Evolutionary conservation across 2,113 vertebrate species (phyloP).

Genomic region (Prionailurus viverrinus): DNA sequence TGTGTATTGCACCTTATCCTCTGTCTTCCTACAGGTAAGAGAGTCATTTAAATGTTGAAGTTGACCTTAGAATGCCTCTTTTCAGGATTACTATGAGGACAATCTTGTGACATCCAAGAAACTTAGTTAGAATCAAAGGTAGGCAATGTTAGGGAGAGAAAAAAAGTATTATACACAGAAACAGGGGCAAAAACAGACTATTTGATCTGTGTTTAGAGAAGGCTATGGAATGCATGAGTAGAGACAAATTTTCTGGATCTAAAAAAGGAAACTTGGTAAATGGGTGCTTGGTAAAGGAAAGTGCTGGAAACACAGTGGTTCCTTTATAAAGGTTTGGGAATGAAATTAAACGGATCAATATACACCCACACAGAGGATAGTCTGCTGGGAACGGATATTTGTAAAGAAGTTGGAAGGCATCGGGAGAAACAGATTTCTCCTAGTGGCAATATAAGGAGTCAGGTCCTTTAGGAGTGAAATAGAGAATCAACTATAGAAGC

Average conservation of each 20-base stretch:
- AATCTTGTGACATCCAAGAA: not conserved
- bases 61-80: not conserved
- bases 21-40: not conserved
- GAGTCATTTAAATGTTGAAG: not conserved
- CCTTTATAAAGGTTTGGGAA: not conserved
- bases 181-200: not conserved
- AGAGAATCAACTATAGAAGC: not conserved
- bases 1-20: not conserved
- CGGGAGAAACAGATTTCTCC: not conserved
- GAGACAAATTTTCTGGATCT: not conserved
- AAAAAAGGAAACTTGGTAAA: not conserved
- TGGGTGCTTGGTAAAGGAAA: not conserved
- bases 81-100: not conserved
- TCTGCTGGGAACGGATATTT: not conserved
- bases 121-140: conserved; percentile 20
- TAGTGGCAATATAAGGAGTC: not conserved
- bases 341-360: not conserved
- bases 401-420: not conserved
- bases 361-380: not conserved
- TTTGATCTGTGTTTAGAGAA: not conserved
- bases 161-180: not conserved
- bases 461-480: not conserved
- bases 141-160: not conserved
- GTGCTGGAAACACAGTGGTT: not conserved
- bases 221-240: not conserved